These are phyloP conservation scores for Rhinoptilus africanus DNA, from an alignment of 2,113 vertebrate species.

Conservation along the genomic window DNA sequence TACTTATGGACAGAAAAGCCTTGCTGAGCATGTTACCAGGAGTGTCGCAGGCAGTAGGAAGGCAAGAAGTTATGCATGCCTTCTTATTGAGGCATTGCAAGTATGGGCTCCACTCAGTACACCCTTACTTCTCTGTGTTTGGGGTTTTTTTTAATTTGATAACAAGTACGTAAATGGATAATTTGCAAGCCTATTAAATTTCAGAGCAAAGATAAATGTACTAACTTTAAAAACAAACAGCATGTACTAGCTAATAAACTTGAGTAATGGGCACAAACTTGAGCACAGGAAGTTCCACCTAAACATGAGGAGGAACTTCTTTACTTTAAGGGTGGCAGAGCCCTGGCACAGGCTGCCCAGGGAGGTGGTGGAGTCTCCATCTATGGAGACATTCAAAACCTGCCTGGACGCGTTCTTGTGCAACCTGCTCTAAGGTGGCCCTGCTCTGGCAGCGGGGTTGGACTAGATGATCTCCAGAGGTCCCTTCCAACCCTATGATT, in stretches of 20 bases:
- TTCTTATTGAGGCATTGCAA: background rate
- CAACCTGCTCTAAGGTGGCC: no score
- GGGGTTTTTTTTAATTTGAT: background rate
- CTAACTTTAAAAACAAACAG: background rate
- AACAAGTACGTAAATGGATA: background rate
- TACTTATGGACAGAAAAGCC: background rate
- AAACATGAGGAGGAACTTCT: no score
- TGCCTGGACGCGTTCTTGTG: no score
- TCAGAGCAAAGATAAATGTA: background rate
- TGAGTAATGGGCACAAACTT: no score
- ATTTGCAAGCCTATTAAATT: background rate
- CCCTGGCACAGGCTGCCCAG: no score
- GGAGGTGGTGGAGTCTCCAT: no score
- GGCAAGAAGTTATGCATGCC: background rate
- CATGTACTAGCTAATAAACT: background rate
- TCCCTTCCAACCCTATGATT: no score
- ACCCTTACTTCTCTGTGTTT: background rate
- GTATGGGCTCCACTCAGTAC: background rate
- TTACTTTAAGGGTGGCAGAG: no score
- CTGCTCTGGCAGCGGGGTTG: no score
- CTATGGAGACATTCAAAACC: no score
- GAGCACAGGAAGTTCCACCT: no score
- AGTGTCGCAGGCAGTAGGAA: background rate
- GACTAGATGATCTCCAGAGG: no score
- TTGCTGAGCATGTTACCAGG: fast-evolving